phyloP scores from a whole-genome alignment of 2,797 vertebrate species.

The Poeciliopsis gracilis region DNA sequence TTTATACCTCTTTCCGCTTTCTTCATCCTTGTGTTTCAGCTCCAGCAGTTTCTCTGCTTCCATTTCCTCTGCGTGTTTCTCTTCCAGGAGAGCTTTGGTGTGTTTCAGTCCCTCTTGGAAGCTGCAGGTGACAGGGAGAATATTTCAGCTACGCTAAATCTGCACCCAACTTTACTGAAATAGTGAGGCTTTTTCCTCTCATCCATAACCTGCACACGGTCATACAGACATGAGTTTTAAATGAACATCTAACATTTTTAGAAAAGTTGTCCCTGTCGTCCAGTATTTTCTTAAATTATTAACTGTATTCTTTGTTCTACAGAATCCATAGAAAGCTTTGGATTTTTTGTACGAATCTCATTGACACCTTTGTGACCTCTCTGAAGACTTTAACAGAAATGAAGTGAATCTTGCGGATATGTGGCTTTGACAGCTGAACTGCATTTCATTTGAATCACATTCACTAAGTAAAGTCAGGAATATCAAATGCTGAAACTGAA shows the following conservation, averaged over 20 bases:
- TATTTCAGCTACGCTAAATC: background rate
- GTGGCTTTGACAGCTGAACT: background rate
- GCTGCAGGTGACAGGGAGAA: constrained; percentile 56
- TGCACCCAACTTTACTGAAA: background rate
- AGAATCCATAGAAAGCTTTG: background rate
- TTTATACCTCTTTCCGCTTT: constrained; percentile 72
- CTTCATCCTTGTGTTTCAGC: constrained; percentile 71
- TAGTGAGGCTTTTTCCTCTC: background rate
- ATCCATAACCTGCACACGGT: background rate
- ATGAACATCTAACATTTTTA: background rate
- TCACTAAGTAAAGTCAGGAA: background rate
- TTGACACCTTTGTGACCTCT: background rate
- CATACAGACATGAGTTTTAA: background rate
- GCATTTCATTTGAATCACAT: background rate
- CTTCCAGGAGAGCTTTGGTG: constrained; percentile 73
- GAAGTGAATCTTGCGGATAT: background rate
- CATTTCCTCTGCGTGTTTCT: constrained; percentile 73
- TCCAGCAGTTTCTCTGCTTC: constrained; percentile 65
- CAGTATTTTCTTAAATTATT: background rate
- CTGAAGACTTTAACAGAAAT: background rate
- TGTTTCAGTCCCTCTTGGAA: constrained; percentile 82
- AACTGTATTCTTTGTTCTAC: background rate
- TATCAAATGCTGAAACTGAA: background rate
- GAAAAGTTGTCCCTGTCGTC: background rate
- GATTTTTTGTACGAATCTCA: background rate